These are phyloP conservation scores for Goniozus legneri DNA, from an alignment of 1,140 invertebrate species.

Conservation along the genomic window DNA sequence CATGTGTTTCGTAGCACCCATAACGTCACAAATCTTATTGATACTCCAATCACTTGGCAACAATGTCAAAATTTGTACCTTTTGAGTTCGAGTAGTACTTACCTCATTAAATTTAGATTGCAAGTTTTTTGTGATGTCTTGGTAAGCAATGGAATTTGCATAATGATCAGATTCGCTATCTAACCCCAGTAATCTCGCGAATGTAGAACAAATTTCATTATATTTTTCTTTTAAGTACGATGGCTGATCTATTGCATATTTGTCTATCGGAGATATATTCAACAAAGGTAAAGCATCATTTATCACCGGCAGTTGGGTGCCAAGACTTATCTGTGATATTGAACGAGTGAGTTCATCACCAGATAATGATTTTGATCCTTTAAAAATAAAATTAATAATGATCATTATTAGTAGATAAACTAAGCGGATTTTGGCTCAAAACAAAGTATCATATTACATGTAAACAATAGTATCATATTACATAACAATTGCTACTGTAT, in stretches of 20 bases:
- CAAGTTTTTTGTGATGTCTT: background rate
- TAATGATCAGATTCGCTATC: background rate
- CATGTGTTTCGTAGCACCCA: constrained; percentile 1
- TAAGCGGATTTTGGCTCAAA: too few species aligned
- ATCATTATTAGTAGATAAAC: too few species aligned
- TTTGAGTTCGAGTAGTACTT: background rate
- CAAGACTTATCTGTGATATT: background rate
- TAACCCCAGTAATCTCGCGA: background rate
- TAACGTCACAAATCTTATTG: constrained; percentile 2
- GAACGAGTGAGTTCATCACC: background rate
- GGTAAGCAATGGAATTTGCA: background rate
- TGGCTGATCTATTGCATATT: background rate
- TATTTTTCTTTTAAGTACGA: background rate
- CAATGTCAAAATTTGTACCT: constrained; percentile 13
- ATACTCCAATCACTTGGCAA: constrained; percentile 3
- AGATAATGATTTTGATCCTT: background rate
- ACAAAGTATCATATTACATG: too few species aligned
- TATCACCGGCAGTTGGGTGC: background rate
- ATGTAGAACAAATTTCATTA: background rate
- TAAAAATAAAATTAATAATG: background rate
- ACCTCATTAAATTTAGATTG: constrained; percentile 3
- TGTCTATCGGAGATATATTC: constrained; percentile 4
- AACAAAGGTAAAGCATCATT: background rate
- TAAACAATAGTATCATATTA: too few species aligned
- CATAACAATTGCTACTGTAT: too few species aligned